phyloP scores from a whole-genome alignment of 2,113 vertebrate species.

The Onychostruthus taczanowskii region DNA sequence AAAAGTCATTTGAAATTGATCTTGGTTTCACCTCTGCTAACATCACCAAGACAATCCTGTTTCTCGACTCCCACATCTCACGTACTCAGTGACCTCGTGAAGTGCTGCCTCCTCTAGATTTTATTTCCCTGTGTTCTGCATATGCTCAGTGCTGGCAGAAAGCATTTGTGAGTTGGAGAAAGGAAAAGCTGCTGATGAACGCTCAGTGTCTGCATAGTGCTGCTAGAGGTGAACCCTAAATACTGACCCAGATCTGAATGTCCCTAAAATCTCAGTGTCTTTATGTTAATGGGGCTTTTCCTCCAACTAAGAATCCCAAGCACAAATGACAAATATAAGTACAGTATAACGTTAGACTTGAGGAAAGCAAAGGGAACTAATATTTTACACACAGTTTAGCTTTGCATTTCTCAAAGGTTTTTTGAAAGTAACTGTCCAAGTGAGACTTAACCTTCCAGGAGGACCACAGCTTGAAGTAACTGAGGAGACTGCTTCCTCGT shows the following conservation, averaged over 20 bases:
- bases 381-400: neutral
- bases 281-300: neutral
- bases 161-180: neutral
- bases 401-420: neutral
- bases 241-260: neutral
- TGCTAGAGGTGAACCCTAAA: neutral
- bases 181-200: neutral
- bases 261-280: neutral
- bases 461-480: neutral
- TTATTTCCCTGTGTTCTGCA: neutral
- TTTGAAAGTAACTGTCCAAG: neutral
- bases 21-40: slow-evolving; percentile 10
- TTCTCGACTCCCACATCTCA: neutral
- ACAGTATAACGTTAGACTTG: neutral
- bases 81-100: neutral
- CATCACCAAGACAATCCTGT: slow-evolving; percentile 18
- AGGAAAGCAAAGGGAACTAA: neutral
- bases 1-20: neutral
- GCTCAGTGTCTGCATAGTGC: neutral
- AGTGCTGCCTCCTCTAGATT: neutral
- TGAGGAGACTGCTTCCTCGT: neutral
- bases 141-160: neutral
- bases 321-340: neutral
- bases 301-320: neutral
- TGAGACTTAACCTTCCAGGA: neutral